Conservation (phyloP, 2,888 invertebrate species). For the Scelioninae gen. 2 region DNA sequence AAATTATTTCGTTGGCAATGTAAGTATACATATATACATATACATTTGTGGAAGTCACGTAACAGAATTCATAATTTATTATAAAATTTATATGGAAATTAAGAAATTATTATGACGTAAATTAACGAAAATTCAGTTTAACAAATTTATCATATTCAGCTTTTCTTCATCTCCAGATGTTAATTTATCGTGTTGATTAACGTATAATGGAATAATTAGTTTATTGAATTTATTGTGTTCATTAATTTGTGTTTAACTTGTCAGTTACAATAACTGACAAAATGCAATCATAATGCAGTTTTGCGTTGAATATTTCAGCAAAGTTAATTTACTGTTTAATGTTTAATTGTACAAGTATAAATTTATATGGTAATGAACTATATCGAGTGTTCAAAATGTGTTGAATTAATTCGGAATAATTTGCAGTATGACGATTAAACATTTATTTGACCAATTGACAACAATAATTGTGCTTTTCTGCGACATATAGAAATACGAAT, state of each 20-base stretch:
- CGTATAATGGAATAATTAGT: conserved; percentile 6
- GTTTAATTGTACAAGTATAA: conserved; percentile 1
- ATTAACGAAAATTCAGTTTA: too few species aligned
- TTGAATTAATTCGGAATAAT: conserved; percentile 6
- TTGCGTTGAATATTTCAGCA: conserved; percentile 7
- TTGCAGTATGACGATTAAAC: conserved; percentile 13
- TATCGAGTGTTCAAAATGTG: conserved; percentile 1
- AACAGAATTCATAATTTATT: too few species aligned
- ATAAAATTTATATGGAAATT: too few species aligned
- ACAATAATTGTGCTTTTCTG: not conserved
- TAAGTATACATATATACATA: too few species aligned
- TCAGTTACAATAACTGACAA: conserved; percentile 1
- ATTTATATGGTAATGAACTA: conserved; percentile 7
- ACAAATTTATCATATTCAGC: conserved; percentile 7
- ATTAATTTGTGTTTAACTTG: conserved; percentile 7
- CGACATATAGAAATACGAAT: too few species aligned
- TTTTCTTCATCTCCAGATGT: not conserved
- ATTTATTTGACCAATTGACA: not conserved
- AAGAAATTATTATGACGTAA: too few species aligned
- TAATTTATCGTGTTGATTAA: conserved; percentile 6
- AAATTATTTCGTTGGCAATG: too few species aligned
- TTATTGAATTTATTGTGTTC: conserved; percentile 9
- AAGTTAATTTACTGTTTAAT: conserved; percentile 14
- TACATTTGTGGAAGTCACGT: too few species aligned
- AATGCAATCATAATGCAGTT: conserved; percentile 7